These are phyloP conservation scores for Syrphus vitripennis DNA, from an alignment of 2,888 invertebrate genomes.

Conservation along the genomic window DNA sequence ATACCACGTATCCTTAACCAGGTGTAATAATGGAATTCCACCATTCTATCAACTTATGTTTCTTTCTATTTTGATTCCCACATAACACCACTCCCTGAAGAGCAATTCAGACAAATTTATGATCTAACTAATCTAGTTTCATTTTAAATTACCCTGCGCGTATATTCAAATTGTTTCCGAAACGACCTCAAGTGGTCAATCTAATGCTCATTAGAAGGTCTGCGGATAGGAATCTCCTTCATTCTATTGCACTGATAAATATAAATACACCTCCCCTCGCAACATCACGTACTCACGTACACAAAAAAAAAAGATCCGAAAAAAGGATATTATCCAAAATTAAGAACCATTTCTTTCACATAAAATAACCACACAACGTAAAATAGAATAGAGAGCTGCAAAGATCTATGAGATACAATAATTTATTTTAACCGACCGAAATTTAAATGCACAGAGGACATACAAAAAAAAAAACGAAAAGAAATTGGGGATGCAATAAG, in stretches of 20 bases:
- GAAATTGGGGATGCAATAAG: constrained; percentile 4
- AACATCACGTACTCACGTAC: constrained; percentile 35
- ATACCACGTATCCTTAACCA: background rate
- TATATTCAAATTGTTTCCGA: constrained; percentile 59
- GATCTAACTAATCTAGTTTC: constrained; percentile 66
- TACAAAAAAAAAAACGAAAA: background rate
- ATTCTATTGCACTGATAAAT: constrained; percentile 25
- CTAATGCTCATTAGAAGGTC: constrained; percentile 68
- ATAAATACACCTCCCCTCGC: constrained; percentile 25
- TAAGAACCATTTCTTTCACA: constrained; percentile 28
- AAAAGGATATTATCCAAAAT: constrained; percentile 46
- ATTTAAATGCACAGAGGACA: constrained; percentile 5
- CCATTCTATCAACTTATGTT: background rate
- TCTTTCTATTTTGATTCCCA: constrained; percentile 34
- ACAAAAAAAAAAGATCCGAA: constrained; percentile 6
- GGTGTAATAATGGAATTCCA: constrained; percentile 10
- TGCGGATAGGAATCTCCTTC: constrained; percentile 53
- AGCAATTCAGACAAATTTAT: constrained; percentile 63
- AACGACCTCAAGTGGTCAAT: constrained; percentile 68
- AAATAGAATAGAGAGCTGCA: background rate
- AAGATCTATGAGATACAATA: constrained; percentile 20
- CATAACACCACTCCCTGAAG: constrained; percentile 3
- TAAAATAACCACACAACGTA: constrained; percentile 3
- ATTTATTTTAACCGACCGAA: background rate
- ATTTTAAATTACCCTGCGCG: constrained; percentile 35